Percentiles rank a stretch among this genome's conserved stretches.
phyloP scores from a whole-genome alignment of 64 coral and sea anemone species.

The Trachythela sp. region DNA sequence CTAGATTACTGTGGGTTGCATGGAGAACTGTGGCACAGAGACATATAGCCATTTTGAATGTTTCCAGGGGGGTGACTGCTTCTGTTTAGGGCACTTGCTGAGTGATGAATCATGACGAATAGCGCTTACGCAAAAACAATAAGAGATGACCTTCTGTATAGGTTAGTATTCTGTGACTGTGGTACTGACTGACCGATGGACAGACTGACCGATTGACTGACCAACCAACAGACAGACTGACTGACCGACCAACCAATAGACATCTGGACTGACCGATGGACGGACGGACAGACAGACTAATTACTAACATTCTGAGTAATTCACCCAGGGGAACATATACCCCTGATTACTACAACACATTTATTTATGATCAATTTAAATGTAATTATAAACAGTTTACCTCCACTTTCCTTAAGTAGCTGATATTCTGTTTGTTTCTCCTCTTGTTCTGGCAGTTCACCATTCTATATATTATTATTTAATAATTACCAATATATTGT shows the following conservation, averaged over 20 bases:
- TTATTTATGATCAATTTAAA: not conserved
- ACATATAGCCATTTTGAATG: no score
- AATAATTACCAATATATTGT: not conserved
- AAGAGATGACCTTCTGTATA: no score
- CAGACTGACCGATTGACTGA: no score
- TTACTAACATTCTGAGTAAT: not conserved
- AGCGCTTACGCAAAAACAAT: no score
- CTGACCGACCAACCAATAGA: not conserved
- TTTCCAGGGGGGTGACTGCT: no score
- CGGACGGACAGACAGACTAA: not conserved
- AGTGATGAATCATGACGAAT: no score
- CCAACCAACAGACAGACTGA: not conserved
- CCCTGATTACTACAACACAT: not conserved
- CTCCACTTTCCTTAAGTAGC: not conserved
- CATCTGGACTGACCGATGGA: not conserved
- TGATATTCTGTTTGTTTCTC: not conserved
- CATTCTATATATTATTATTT: not conserved
- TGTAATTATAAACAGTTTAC: not conserved
- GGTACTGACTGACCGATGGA: no score
- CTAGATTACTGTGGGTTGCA: not conserved
- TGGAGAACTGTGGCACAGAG: not conserved
- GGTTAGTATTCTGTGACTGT: no score
- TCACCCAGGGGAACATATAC: not conserved
- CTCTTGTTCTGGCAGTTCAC: not conserved
- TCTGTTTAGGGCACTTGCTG: no score